Conservation (phyloP, 2,888 invertebrate genomes). For the Rugalucina vietnamica region DNA sequence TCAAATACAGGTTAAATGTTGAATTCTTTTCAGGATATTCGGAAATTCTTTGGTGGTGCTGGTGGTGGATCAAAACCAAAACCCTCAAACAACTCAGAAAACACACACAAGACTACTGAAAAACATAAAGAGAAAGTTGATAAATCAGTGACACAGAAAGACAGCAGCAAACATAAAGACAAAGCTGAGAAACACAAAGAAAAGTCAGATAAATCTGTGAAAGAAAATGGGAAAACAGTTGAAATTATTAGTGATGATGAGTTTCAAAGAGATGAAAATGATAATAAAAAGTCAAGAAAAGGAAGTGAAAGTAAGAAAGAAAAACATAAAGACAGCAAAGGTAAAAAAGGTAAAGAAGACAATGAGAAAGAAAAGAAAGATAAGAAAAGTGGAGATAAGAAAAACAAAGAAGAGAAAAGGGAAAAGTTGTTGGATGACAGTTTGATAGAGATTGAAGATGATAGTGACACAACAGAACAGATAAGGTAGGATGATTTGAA, state of each 20-base stretch:
- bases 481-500: no score
- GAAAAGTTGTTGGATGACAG: slow-evolving; percentile 17
- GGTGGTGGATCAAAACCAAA: slow-evolving; percentile 10
- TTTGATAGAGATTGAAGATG: slow-evolving; percentile 45
- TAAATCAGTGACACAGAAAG: background rate
- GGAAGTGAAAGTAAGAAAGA: slow-evolving; percentile 20
- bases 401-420: background rate
- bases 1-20: no score
- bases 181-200: slow-evolving; percentile 40
- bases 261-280: slow-evolving; percentile 25
- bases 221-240: background rate
- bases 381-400: slow-evolving; percentile 7
- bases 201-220: slow-evolving; percentile 18
- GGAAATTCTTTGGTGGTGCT: slow-evolving; percentile 39
- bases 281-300: slow-evolving; percentile 27
- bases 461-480: slow-evolving; percentile 17
- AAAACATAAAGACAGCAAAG: slow-evolving; percentile 19
- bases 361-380: slow-evolving; percentile 8
- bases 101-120: background rate
- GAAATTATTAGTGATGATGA: background rate
- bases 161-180: background rate
- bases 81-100: background rate
- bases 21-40: slow-evolving; percentile 44
- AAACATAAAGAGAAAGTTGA: background rate
- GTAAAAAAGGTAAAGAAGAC: slow-evolving; percentile 17